A percentile compares a stretch with the other conserved stretches of the same genome.
phyloP scores from a whole-genome alignment of 1,140 invertebrate genomes.

The Drosophila pachea region DNA sequence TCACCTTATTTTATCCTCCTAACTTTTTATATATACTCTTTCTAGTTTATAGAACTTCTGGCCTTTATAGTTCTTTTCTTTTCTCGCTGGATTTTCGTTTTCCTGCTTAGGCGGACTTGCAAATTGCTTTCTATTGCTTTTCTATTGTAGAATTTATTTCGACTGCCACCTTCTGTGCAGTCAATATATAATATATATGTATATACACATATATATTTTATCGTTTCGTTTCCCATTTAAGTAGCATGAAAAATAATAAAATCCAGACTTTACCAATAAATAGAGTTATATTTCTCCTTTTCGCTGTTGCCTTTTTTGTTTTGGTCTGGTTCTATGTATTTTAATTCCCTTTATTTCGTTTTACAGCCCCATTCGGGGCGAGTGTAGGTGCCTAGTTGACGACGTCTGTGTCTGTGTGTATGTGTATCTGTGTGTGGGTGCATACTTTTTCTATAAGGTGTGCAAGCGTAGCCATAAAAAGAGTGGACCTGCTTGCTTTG shows the following conservation, averaged over 20 bases:
- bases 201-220: not conserved
- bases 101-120: too few species aligned
- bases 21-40: too few species aligned
- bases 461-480: constrained; percentile 24
- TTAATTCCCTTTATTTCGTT: constrained; percentile 1
- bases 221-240: not conserved
- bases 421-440: constrained; percentile 11
- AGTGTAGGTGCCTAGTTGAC: not conserved
- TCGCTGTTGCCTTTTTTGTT: too few species aligned
- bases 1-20: too few species aligned
- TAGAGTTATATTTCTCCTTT: constrained; percentile 2
- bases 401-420: constrained; percentile 2
- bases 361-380: constrained; percentile 23
- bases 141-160: not conserved
- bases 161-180: not conserved
- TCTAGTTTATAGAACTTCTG: too few species aligned
- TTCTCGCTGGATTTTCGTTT: too few species aligned
- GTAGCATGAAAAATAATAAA: not conserved
- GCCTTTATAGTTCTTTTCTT: too few species aligned
- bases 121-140: too few species aligned
- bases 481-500: constrained; percentile 42
- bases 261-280: constrained; percentile 8
- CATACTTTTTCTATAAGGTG: constrained; percentile 9
- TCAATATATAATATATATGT: too few species aligned
- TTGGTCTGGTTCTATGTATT: constrained; percentile 15